phyloP scores from a whole-genome alignment of 2,797 vertebrate species.

The Ptychadena robeensis region DNA sequence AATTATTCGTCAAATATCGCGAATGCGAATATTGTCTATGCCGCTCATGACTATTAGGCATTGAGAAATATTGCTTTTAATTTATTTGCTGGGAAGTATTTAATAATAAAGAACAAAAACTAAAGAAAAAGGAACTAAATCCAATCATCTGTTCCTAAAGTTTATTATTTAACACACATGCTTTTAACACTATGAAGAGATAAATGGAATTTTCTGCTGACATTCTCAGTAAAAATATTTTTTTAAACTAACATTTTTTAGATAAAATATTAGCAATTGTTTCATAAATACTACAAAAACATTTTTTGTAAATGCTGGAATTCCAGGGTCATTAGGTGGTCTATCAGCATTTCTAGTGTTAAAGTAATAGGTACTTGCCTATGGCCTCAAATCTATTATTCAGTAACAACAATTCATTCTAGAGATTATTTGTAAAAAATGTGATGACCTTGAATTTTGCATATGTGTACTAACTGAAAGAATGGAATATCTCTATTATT shows the following conservation, averaged over 20 bases:
- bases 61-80: not conserved
- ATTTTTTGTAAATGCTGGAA: not conserved
- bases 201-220: not conserved
- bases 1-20: too few species aligned
- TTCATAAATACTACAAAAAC: not conserved
- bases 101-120: too few species aligned
- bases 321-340: not conserved
- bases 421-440: slow-evolving; percentile 14
- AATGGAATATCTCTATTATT: slow-evolving; percentile 31
- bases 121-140: not conserved
- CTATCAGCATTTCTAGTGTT: slow-evolving; percentile 8
- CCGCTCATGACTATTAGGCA: too few species aligned
- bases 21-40: too few species aligned
- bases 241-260: not conserved
- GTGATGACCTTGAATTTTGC: slow-evolving; percentile 23
- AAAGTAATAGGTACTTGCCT: slow-evolving; percentile 26
- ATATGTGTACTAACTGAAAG: not conserved
- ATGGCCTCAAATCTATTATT: slow-evolving; percentile 24
- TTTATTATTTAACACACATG: not conserved
- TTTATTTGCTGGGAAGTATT: slow-evolving; percentile 10
- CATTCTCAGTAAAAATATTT: slow-evolving; percentile 2
- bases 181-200: not conserved
- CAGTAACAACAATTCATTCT: slow-evolving; percentile 31
- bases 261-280: slow-evolving; percentile 3
- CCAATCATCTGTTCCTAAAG: not conserved